Conservation (phyloP, 2,888 invertebrate species). For the Synanthedon myopaeformis region DNA sequence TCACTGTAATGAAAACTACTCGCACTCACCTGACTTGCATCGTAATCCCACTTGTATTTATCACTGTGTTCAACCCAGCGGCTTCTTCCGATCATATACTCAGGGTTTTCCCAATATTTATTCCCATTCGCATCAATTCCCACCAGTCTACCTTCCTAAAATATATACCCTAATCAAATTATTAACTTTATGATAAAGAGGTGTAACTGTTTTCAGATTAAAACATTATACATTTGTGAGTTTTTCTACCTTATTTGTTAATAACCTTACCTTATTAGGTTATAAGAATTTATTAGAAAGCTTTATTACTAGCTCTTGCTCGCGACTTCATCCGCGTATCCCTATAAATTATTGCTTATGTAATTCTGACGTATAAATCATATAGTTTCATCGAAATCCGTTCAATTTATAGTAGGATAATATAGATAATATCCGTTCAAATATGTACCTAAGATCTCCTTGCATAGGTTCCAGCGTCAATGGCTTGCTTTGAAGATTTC, state of each 20-base stretch:
- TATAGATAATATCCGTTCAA: too few relatives aligned
- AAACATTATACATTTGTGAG: too few relatives aligned
- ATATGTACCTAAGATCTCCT: too few relatives aligned
- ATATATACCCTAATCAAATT: neutral
- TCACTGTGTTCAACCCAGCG: conserved; percentile 93
- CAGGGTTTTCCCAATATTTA: conserved; percentile 89
- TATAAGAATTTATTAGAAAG: too few relatives aligned
- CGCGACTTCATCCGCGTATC: too few relatives aligned
- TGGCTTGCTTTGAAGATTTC: too few relatives aligned
- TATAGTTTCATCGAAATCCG: neutral
- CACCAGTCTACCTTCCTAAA: conserved; percentile 78
- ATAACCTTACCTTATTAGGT: too few relatives aligned
- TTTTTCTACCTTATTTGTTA: too few relatives aligned
- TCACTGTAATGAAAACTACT: neutral
- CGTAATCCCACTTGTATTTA: conserved; percentile 76
- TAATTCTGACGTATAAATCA: neutral
- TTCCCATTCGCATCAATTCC: conserved; percentile 92
- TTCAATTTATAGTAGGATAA: too few relatives aligned
- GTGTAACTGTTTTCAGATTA: too few relatives aligned
- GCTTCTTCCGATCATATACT: conserved; percentile 88
- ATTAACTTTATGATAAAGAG: too few relatives aligned
- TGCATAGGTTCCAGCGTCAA: neutral
- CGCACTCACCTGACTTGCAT: conserved; percentile 48
- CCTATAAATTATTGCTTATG: neutral
- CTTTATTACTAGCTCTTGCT: too few relatives aligned